Conservation (phyloP, 2,113 vertebrate genomes). For the Lycaon pictus region DNA sequence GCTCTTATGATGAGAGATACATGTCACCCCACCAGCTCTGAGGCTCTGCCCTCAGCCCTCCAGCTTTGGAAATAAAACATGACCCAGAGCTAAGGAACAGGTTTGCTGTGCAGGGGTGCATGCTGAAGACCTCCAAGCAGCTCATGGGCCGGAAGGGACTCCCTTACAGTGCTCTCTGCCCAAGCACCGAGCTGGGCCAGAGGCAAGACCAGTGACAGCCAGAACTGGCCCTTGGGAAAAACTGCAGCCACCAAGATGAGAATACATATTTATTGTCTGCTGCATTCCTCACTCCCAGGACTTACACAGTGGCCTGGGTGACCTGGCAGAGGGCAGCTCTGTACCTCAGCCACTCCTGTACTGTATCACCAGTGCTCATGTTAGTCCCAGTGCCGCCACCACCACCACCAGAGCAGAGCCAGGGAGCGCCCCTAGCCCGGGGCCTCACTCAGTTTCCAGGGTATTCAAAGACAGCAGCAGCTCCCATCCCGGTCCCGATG, state of each 20-base stretch:
- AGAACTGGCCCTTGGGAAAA: not conserved
- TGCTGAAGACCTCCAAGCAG: no score
- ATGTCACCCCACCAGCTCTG: not conserved
- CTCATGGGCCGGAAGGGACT: not conserved
- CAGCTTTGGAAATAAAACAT: not conserved
- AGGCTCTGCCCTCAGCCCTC: not conserved
- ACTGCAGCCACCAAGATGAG: not conserved
- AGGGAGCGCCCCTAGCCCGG: not conserved
- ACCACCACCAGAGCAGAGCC: not conserved
- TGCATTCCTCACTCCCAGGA: not conserved
- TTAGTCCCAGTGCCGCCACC: not conserved
- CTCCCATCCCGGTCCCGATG: slow-evolving; percentile 97
- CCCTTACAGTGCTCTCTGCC: not conserved
- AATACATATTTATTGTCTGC: not conserved
- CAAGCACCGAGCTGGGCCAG: no score
- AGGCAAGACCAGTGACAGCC: not conserved
- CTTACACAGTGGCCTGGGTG: accelerated
- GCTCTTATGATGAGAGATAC: slow-evolving; percentile 86
- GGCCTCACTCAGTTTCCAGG: slow-evolving; percentile 85
- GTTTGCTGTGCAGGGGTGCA: not conserved
- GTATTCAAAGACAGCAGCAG: slow-evolving; percentile 95
- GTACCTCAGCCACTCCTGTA: no score
- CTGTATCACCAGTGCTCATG: not conserved
- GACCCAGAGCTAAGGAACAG: not conserved
- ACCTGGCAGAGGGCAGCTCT: not conserved